Percentiles rank a stretch among this genome's conserved stretches.
Evolutionary conservation across 2,888 invertebrate genomes (phyloP).

Genomic region (Campaea margaritaria): DNA sequence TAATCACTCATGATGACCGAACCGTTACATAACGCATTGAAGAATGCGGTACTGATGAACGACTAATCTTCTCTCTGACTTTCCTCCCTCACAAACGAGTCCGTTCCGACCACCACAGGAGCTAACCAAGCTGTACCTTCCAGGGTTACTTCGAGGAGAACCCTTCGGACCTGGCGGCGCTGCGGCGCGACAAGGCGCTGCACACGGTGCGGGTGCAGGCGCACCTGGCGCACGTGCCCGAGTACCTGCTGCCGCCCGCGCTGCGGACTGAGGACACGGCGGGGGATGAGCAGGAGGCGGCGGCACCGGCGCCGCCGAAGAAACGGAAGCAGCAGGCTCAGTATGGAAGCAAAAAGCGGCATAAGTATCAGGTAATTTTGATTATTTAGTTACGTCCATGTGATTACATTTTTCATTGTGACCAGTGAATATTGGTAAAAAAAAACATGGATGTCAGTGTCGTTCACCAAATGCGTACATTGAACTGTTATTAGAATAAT

Average conservation of each 20-base stretch:
- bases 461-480: too few relatives aligned
- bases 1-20: constrained; percentile 29
- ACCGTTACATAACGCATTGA: constrained; percentile 60
- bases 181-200: constrained; percentile 93
- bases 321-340: constrained; percentile 63
- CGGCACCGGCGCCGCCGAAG: constrained; percentile 53
- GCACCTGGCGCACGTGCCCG: constrained; percentile 96
- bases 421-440: too few relatives aligned
- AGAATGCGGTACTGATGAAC: constrained; percentile 76
- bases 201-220: constrained; percentile 93
- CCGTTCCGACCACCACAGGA: background rate
- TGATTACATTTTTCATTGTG: too few relatives aligned
- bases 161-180: constrained; percentile 92
- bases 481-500: too few relatives aligned
- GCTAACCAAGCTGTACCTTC: constrained; percentile 4
- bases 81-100: background rate
- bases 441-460: too few relatives aligned
- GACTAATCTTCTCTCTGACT: constrained; percentile 84
- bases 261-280: constrained; percentile 87
- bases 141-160: constrained; percentile 97
- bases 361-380: constrained; percentile 72
- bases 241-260: constrained; percentile 94
- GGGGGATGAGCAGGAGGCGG: constrained; percentile 61
- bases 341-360: constrained; percentile 72
- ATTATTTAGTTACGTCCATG: too few relatives aligned